These are phyloP conservation scores for Muricea muricata DNA, from an alignment of 92 coral and sea anemone species.

Conservation along the genomic window DNA sequence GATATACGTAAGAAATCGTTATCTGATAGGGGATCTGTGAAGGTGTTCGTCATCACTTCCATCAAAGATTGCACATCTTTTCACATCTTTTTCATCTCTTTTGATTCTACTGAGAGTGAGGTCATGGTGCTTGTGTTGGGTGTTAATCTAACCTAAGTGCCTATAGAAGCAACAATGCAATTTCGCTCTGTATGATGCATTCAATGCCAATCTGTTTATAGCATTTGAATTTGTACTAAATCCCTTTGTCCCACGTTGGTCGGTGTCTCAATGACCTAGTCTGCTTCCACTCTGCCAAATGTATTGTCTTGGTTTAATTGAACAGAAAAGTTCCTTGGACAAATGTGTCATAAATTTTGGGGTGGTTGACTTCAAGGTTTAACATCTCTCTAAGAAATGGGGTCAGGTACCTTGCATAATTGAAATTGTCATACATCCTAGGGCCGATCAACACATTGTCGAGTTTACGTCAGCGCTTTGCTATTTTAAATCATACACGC, in stretches of 20 bases:
- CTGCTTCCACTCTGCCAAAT: conserved; percentile 67
- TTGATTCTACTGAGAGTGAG: neutral
- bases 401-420: conserved; percentile 24
- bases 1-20: neutral
- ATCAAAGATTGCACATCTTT: neutral
- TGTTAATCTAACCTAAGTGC: neutral
- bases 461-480: no score
- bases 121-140: conserved; percentile 22
- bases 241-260: conserved; percentile 64
- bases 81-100: neutral
- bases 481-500: no score
- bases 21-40: neutral
- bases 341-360: conserved; percentile 61
- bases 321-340: conserved; percentile 46
- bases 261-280: conserved; percentile 60
- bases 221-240: conserved; percentile 49
- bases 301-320: conserved; percentile 53
- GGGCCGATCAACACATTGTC: no score
- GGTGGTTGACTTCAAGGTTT: conserved; percentile 54
- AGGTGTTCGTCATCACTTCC: neutral
- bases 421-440: conserved; percentile 13
- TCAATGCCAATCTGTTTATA: neutral
- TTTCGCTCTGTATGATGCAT: conserved; percentile 5
- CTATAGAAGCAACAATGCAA: neutral
- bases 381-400: conserved; percentile 70